A percentile compares a stretch with the other conserved stretches of the same genome.
Conservation (phyloP, 2,797 vertebrate genomes). For the Amphiprion clarkii region DNA sequence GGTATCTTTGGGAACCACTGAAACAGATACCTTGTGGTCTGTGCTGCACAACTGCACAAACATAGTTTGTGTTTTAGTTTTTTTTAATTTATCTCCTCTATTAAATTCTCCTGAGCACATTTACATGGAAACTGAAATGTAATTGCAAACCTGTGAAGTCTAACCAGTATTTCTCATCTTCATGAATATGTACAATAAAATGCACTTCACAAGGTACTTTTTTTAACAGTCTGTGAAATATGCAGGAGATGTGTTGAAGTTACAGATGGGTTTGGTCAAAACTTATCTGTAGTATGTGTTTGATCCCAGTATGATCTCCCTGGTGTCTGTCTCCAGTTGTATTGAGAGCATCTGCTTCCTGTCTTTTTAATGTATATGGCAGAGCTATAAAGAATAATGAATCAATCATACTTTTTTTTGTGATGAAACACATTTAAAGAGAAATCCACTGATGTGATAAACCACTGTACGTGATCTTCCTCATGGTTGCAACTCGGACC, state of each 20-base stretch:
- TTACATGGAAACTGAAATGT: slow-evolving; percentile 35
- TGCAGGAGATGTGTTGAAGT: slow-evolving; percentile 42
- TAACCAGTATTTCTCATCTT: slow-evolving; percentile 16
- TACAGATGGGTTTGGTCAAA: slow-evolving; percentile 63
- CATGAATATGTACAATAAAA: background rate
- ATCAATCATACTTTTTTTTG: slow-evolving; percentile 40
- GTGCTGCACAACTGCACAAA: slow-evolving; percentile 39
- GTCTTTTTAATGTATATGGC: slow-evolving; percentile 54
- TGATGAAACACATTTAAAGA: slow-evolving; percentile 20
- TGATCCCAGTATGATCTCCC: slow-evolving; percentile 61
- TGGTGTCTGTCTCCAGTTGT: slow-evolving; percentile 52
- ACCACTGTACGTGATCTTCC: background rate
- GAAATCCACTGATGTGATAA: slow-evolving; percentile 6
- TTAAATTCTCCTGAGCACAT: slow-evolving; percentile 38
- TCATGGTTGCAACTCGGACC: background rate
- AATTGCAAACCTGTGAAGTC: slow-evolving; percentile 35
- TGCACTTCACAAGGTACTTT: background rate
- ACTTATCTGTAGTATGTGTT: slow-evolving; percentile 64
- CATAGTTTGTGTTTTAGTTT: slow-evolving; percentile 29
- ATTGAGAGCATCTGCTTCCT: slow-evolving; percentile 69
- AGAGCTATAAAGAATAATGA: slow-evolving; percentile 62
- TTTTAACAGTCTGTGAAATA: slow-evolving; percentile 21
- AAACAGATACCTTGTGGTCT: slow-evolving; percentile 51
- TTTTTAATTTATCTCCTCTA: slow-evolving; percentile 26
- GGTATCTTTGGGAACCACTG: slow-evolving; percentile 57